Base-by-base conservation (phyloP, 2,113 vertebrate genomes). In the Gobius niger region DNA sequence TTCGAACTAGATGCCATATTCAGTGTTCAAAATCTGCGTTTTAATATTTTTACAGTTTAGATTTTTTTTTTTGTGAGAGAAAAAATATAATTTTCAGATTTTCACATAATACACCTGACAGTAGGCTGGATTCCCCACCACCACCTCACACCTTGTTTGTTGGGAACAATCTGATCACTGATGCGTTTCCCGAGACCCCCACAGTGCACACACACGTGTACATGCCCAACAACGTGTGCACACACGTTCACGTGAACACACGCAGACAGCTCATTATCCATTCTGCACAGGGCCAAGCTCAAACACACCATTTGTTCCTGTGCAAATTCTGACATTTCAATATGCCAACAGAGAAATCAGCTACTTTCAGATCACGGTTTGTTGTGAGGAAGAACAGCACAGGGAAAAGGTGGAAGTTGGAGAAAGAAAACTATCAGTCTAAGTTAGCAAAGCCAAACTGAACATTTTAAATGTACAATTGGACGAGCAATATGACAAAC, bases 271-370 rank as follows among this genome's bases (percentile, higher is more conserved):
- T 88, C 78, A 89, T 89, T 87, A 88, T 68, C 74, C 78, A 83
- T 82, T 90, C 86, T 80, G 72, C 71, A 87, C 77, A 88, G 73
- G 65, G 68, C 84, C 62, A 84, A 85, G 87, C 78, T 86, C 73
- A 88, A 89, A 83, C 86, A 80, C 76, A 14, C 62, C 63, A 60
- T 90, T 91, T 92, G 90, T 93, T 91, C 80, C 78, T 79, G 88
- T 93, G 91, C 88, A 92, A 92, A 93, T 93, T 89, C 72, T 92
- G 91, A 92, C 92, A 91, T 93, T 93, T 92, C 65, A 85, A 86
- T 84, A 83, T 83, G 88, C 75, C 91, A 87, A 75, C 73, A 74
- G 85, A 91, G 85, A 79, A 87, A 89, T 87, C 44, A 47, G 76
- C 84, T 89, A 50, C 88, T 87, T 87, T 88, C 52, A 91, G 51